Percentiles rank a stretch among this genome's conserved stretches.
Evolutionary conservation across 2,888 invertebrate species (phyloP).

Genomic region (Drosophila neoperkinsi): DNA sequence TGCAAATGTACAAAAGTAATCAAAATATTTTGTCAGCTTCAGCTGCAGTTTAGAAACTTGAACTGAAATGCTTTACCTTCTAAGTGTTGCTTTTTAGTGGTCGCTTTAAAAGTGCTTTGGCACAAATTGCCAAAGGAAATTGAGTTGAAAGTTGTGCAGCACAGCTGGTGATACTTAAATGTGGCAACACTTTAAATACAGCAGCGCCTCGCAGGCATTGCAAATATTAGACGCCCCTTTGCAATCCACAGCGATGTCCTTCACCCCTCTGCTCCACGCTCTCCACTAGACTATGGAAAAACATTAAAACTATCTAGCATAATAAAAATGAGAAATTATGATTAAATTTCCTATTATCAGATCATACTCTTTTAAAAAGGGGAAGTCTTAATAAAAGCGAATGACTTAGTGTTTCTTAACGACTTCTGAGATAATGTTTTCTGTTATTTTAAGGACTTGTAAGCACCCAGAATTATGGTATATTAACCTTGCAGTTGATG

Average conservation of each 20-base stretch:
- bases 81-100: slow-evolving; percentile 11
- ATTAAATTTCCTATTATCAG: not conserved
- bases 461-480: not conserved
- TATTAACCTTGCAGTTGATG: not conserved
- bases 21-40: slow-evolving; percentile 78
- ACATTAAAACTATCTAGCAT: not conserved
- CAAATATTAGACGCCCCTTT: slow-evolving; percentile 45
- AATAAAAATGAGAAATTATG: not conserved
- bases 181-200: slow-evolving; percentile 40
- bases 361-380: not conserved
- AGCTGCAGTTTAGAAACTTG: slow-evolving; percentile 40
- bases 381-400: not conserved
- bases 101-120: slow-evolving; percentile 46
- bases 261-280: not conserved
- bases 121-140: slow-evolving; percentile 53
- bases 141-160: slow-evolving; percentile 46
- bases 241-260: not conserved
- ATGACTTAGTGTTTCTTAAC: not conserved
- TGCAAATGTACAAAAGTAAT: slow-evolving; percentile 72
- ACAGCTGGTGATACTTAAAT: slow-evolving; percentile 36
- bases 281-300: not conserved
- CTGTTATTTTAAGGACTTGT: not conserved
- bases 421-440: not conserved
- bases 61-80: slow-evolving; percentile 20
- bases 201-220: slow-evolving; percentile 22